Conservation (phyloP, 2,797 vertebrate species). For the Schizopygopsis pylzovi region DNA sequence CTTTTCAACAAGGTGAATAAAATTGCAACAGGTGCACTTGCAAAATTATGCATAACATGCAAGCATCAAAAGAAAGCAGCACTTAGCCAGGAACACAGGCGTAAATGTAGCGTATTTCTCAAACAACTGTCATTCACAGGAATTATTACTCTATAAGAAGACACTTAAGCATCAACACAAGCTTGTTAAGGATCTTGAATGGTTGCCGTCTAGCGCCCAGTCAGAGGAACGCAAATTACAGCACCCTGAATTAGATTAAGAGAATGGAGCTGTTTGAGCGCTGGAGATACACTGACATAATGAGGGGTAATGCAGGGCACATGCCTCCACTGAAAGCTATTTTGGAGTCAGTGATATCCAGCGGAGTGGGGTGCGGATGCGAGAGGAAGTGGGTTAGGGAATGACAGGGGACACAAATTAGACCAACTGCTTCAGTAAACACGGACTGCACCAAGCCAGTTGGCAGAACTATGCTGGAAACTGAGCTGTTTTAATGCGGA, state of each 20-base stretch:
- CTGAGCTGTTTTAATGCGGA: neutral
- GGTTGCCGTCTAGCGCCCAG: neutral
- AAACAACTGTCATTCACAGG: neutral
- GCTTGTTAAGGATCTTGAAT: constrained; percentile 27
- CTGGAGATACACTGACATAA: constrained; percentile 17
- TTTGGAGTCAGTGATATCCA: constrained; percentile 19
- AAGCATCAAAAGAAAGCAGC: constrained; percentile 16
- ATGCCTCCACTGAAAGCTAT: constrained; percentile 1
- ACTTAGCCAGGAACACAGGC: constrained; percentile 48
- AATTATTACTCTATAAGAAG: constrained; percentile 46
- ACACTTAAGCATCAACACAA: constrained; percentile 39
- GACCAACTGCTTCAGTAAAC: constrained; percentile 39
- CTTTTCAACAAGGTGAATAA: neutral
- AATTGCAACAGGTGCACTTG: neutral
- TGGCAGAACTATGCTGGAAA: neutral
- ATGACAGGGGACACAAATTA: constrained; percentile 35
- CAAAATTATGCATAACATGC: neutral
- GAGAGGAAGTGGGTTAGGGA: constrained; percentile 10
- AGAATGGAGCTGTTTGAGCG: constrained; percentile 1
- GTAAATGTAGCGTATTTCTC: neutral
- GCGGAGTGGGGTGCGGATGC: neutral
- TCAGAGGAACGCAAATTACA: constrained; percentile 13
- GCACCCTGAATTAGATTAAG: constrained; percentile 24
- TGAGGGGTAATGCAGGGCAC: constrained; percentile 16
- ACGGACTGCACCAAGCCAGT: constrained; percentile 2